Evolutionary conservation across 2,888 invertebrate genomes (phyloP).

Genomic region (Tetheella fluctuosa): DNA sequence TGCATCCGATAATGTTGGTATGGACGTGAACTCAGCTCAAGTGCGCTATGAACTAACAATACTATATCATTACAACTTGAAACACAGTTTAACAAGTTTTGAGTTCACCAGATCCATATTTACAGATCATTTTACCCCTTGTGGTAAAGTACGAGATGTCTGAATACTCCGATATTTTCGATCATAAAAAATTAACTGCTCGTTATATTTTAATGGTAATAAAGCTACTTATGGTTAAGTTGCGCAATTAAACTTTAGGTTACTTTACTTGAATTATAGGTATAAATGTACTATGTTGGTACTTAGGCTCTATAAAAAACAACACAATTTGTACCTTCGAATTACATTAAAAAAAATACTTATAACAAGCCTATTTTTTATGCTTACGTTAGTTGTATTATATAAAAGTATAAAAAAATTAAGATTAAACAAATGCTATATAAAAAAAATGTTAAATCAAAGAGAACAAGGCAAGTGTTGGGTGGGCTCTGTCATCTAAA

Average conservation of each 20-base stretch:
- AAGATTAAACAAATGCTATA: too few relatives aligned
- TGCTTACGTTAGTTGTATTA: too few relatives aligned
- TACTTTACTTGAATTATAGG: neutral
- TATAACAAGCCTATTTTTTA: too few relatives aligned
- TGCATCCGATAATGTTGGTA: slow-evolving; percentile 41
- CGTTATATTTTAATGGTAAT: neutral
- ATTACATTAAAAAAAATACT: too few relatives aligned
- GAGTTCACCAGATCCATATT: neutral
- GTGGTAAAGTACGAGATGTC: neutral
- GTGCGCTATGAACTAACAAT: neutral
- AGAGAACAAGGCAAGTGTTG: too few relatives aligned
- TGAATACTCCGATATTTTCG: slow-evolving; percentile 4
- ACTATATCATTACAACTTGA: slow-evolving; percentile 4
- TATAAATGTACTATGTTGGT: neutral
- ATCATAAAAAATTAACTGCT: slow-evolving; percentile 5
- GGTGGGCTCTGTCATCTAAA: too few relatives aligned
- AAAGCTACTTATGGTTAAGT: neutral
- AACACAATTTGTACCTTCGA: too few relatives aligned
- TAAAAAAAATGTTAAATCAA: too few relatives aligned
- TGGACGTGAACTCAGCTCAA: neutral
- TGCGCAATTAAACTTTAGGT: neutral
- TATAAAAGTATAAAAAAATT: too few relatives aligned
- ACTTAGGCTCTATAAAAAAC: too few relatives aligned
- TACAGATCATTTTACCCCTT: neutral
- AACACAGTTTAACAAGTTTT: slow-evolving; percentile 10